phyloP scores from a whole-genome alignment of 2,797 vertebrate species.

The Orientallactaga sibirica region DNA sequence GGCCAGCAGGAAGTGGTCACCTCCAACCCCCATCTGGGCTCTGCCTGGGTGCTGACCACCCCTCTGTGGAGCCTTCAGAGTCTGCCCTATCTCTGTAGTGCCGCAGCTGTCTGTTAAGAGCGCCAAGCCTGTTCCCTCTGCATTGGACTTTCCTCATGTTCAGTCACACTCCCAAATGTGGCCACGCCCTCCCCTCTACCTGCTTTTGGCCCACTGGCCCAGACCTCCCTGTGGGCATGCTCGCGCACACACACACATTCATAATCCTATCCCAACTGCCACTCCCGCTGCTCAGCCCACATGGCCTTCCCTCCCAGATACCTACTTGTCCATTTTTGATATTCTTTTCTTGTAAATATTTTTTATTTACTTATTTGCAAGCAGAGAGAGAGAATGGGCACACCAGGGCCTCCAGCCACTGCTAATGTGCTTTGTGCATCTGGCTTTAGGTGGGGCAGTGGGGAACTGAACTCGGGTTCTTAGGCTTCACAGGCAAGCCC shows the following conservation, averaged over 20 bases:
- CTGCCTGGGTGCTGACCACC: background rate
- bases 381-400: no score
- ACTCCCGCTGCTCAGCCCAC: no score
- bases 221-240: no score
- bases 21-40: background rate
- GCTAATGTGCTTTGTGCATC: no score
- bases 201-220: no score
- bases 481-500: background rate
- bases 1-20: background rate
- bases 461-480: background rate
- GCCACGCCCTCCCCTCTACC: background rate
- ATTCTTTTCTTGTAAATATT: no score
- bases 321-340: no score
- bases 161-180: background rate
- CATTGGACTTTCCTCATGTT: fast-evolving
- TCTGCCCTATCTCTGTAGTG: fast-evolving
- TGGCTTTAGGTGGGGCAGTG: background rate
- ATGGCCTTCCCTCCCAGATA: no score
- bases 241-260: no score
- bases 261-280: background rate
- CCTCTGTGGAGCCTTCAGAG: background rate
- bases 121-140: background rate
- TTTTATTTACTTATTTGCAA: no score
- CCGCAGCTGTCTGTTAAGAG: no score
- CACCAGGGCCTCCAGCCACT: no score